These are phyloP conservation scores for Timema cristinae DNA, from an alignment of 2,888 invertebrate genomes.

Conservation along the genomic window DNA sequence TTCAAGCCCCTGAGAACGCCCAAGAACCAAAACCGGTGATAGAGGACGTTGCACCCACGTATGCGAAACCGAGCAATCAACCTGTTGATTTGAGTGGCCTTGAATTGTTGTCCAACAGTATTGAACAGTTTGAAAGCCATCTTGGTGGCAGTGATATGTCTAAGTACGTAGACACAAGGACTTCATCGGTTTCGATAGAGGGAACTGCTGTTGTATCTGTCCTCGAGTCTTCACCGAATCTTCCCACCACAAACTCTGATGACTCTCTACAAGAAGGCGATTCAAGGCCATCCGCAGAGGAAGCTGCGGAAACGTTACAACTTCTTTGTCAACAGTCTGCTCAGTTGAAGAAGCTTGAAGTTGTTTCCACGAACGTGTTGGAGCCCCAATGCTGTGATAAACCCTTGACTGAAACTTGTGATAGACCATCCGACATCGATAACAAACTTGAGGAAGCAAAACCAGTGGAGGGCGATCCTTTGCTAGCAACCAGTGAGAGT, in stretches of 20 bases:
- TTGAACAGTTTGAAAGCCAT: slow-evolving; percentile 64
- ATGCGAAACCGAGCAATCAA: slow-evolving; percentile 31
- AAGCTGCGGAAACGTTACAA: slow-evolving; percentile 28
- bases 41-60: no score
- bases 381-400: slow-evolving; percentile 17
- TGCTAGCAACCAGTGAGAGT: not conserved
- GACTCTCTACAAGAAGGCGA: slow-evolving; percentile 16
- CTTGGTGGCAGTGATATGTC: slow-evolving; percentile 7
- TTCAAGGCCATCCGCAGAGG: slow-evolving; percentile 23
- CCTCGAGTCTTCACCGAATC: not conserved
- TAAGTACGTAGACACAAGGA: not conserved
- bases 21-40: no score
- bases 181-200: not conserved
- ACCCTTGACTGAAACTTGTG: not conserved
- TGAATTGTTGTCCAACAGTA: slow-evolving; percentile 78
- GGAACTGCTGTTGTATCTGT: not conserved
- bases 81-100: slow-evolving; percentile 72
- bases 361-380: not conserved
- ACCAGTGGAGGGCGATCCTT: not conserved
- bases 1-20: no score
- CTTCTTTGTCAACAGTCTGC: slow-evolving; percentile 24
- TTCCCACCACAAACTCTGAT: not conserved
- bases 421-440: not conserved
- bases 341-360: slow-evolving; percentile 1
- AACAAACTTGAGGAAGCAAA: not conserved